Conservation (phyloP, 2,888 invertebrate species). For the Pristionchus exspectatus region DNA sequence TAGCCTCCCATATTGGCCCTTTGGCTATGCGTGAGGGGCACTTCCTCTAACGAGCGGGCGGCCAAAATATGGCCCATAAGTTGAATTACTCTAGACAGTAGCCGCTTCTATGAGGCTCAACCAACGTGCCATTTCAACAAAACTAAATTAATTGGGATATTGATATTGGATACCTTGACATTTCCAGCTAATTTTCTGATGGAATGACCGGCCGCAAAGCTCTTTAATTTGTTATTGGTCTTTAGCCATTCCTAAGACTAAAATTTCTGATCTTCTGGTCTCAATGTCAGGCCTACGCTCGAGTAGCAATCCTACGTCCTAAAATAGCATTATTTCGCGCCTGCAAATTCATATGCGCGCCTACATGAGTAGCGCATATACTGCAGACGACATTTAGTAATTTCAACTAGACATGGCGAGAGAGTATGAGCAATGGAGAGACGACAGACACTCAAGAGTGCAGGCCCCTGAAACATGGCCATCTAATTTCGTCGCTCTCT, state of each 20-base stretch:
- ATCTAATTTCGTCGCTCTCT: slow-evolving; percentile 16
- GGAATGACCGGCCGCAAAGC: neutral
- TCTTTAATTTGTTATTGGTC: too few species aligned
- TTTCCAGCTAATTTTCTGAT: neutral
- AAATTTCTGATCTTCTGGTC: neutral
- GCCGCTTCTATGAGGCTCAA: too few species aligned
- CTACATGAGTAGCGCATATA: neutral
- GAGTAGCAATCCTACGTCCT: neutral
- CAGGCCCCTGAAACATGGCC: neutral
- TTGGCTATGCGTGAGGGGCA: too few species aligned
- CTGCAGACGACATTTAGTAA: neutral
- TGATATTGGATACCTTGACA: too few species aligned
- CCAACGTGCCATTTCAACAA: too few species aligned
- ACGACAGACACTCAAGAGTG: neutral
- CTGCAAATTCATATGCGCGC: neutral
- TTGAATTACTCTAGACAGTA: too few species aligned
- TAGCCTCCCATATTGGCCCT: too few species aligned
- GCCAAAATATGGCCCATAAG: too few species aligned
- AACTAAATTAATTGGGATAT: too few species aligned
- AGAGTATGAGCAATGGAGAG: neutral
- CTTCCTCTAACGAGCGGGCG: too few species aligned
- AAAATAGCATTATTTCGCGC: neutral
- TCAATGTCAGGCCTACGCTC: neutral
- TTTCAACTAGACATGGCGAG: neutral
- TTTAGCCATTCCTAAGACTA: too few species aligned